A percentile compares a stretch with the other conserved stretches of the same genome.
These are phyloP conservation scores for Hydrolagus affinis DNA, from an alignment of 2,113 vertebrate species.

Conservation along the genomic window DNA sequence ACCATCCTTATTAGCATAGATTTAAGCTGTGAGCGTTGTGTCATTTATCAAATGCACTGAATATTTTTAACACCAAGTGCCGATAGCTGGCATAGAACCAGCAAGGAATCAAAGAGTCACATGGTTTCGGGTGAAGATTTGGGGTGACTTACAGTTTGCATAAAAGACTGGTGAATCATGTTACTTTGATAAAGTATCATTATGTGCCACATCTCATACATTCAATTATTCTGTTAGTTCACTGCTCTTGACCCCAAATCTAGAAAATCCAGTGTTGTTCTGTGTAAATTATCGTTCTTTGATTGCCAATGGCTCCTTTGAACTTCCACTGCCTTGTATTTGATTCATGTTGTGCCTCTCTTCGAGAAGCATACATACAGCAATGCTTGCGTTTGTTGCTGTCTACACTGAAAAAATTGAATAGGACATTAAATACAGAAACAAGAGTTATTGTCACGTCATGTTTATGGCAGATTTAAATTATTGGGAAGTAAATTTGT, in stretches of 20 bases:
- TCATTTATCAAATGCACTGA: not conserved
- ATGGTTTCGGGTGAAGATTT: not conserved
- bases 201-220: not conserved
- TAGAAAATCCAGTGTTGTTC: not conserved
- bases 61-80: not conserved
- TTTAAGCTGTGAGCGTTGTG: not conserved
- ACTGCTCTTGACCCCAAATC: not conserved
- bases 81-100: not conserved
- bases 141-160: not conserved
- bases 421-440: not conserved
- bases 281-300: slow-evolving; percentile 25
- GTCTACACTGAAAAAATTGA: not conserved
- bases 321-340: not conserved
- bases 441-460: slow-evolving; percentile 16
- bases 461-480: slow-evolving; percentile 8
- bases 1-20: not conserved
- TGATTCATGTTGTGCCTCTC: slow-evolving; percentile 1
- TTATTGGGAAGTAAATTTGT: not conserved
- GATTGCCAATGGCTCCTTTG: not conserved
- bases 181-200: not conserved
- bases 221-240: slow-evolving; percentile 6
- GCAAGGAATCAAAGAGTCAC: not conserved
- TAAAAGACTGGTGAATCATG: not conserved
- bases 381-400: not conserved
- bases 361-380: not conserved